A percentile compares a stretch with the other conserved stretches of the same genome.
These are phyloP conservation scores for Lasaia peninsularis DNA, from an alignment of 1,140 invertebrate species.

Conservation along the genomic window DNA sequence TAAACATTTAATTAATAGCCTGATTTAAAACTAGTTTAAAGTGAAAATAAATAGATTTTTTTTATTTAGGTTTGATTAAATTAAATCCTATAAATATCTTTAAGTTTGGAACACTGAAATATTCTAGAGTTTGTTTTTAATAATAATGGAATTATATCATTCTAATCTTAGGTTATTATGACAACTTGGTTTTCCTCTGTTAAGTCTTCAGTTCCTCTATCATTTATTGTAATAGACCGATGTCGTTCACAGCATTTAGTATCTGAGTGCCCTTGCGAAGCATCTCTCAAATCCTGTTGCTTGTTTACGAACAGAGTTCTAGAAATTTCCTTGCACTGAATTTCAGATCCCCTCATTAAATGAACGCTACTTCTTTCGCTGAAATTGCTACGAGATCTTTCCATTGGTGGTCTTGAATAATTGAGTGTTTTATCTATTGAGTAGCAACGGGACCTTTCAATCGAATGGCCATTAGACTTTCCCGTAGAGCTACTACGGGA, in stretches of 20 bases:
- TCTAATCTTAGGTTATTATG: not conserved
- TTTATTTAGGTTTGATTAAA: no score
- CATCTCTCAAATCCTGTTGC: not conserved
- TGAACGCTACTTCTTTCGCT: not conserved
- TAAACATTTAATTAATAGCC: no score
- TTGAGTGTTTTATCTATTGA: no score
- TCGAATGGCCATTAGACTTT: conserved; percentile 15
- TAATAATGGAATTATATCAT: not conserved
- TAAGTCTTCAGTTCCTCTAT: not conserved
- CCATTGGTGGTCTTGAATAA: not conserved
- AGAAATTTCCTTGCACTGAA: conserved; percentile 13
- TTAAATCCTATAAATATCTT: no score
- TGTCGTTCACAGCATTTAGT: not conserved
- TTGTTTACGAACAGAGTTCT: not conserved
- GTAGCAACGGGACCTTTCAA: conserved; percentile 5
- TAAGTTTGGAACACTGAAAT: not conserved
- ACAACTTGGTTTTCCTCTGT: not conserved
- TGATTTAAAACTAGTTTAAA: no score
- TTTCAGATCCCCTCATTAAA: conserved; percentile 13
- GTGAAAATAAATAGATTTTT: no score
- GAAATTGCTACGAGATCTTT: not conserved
- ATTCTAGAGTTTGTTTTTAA: not conserved
- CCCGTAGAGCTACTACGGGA: no score
- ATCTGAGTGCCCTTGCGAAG: not conserved
- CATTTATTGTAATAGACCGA: not conserved